A percentile compares a stretch with the other conserved stretches of the same genome.
These are phyloP conservation scores for Synergus itoensis DNA, from an alignment of 2,888 invertebrate species.

Conservation along the genomic window DNA sequence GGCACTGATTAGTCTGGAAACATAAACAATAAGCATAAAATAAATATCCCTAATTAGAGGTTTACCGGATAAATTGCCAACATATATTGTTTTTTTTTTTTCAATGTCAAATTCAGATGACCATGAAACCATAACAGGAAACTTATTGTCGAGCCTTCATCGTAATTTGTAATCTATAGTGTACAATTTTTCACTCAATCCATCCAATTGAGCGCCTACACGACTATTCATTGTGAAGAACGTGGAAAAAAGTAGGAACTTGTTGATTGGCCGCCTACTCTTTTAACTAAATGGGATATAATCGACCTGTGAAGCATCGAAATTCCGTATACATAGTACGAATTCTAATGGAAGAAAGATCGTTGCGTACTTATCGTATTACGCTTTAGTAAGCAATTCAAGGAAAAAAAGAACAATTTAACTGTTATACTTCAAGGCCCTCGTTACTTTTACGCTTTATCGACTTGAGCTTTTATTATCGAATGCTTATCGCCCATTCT, in stretches of 20 bases:
- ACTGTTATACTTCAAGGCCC: slow-evolving; percentile 1
- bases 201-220: slow-evolving; percentile 70
- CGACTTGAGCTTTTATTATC: slow-evolving; percentile 29
- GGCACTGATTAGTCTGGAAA: not conserved
- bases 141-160: slow-evolving; percentile 43
- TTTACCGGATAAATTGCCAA: not conserved
- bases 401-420: slow-evolving; percentile 16
- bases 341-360: slow-evolving; percentile 15
- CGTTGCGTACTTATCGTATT: slow-evolving; percentile 18
- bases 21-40: not conserved
- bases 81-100: slow-evolving; percentile 23
- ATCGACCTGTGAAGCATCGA: slow-evolving; percentile 8
- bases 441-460: slow-evolving; percentile 37
- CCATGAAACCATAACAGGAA: slow-evolving; percentile 38
- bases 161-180: slow-evolving; percentile 59
- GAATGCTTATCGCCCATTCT: slow-evolving; percentile 23
- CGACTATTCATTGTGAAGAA: slow-evolving; percentile 56
- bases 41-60: not conserved
- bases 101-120: slow-evolving; percentile 38
- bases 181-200: slow-evolving; percentile 63
- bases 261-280: slow-evolving; percentile 61
- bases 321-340: slow-evolving; percentile 23
- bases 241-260: slow-evolving; percentile 55
- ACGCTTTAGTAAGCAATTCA: slow-evolving; percentile 29
- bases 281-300: slow-evolving; percentile 13